Conservation (phyloP, 1,140 invertebrate genomes). For the Diabrotica undecimpunctata region DNA sequence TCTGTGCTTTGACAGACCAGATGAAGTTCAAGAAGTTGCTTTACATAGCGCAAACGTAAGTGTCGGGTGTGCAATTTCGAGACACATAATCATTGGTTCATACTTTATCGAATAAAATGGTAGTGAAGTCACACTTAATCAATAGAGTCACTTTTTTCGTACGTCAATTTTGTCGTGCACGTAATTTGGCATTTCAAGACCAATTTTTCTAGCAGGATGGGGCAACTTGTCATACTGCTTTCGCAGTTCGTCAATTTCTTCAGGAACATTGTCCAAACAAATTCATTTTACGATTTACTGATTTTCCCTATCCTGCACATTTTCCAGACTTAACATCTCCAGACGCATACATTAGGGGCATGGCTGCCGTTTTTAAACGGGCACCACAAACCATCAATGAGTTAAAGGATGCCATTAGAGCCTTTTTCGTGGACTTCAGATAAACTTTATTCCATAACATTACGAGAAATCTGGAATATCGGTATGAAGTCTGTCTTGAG, state of each 20-base stretch:
- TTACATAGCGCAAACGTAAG: not conserved
- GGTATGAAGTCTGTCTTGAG: not conserved
- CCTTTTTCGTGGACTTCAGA: not conserved
- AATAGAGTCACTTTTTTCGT: not conserved
- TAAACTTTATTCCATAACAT: not conserved
- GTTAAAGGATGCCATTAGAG: not conserved
- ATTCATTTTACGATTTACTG: not conserved
- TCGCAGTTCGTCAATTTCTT: not conserved
- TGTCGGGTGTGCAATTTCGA: not conserved
- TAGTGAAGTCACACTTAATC: not conserved
- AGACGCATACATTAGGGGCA: not conserved
- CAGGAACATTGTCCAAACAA: not conserved
- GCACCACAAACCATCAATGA: not conserved
- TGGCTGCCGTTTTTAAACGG: not conserved
- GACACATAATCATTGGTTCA: not conserved
- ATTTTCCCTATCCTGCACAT: not conserved
- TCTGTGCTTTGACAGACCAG: too few species aligned
- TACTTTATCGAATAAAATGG: not conserved
- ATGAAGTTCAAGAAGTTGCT: not conserved
- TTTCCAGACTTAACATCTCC: not conserved
- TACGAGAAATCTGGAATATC: not conserved
- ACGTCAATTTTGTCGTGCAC: not conserved
- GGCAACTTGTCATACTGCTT: too few species aligned
- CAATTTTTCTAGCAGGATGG: not conserved
- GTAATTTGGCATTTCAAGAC: not conserved